Percentiles rank a stretch among this genome's conserved stretches.
These are phyloP conservation scores for Glyphotaelius pellucidus DNA, from an alignment of 2,888 invertebrate genomes.

Conservation along the genomic window DNA sequence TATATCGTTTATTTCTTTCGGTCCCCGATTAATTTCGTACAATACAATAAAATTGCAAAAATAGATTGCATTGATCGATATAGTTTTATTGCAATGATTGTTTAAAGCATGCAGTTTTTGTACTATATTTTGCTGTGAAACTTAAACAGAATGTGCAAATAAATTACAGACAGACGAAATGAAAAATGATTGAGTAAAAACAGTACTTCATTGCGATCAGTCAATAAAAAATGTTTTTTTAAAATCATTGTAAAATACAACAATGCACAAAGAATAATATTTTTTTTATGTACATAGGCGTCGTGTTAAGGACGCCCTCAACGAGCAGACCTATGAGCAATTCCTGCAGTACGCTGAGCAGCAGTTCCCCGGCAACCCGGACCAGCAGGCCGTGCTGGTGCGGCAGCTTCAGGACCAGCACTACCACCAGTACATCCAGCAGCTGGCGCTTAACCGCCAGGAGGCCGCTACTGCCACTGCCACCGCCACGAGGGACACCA, in stretches of 20 bases:
- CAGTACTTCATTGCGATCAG: too few relatives aligned
- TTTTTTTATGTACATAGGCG: constrained; percentile 75
- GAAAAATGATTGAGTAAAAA: too few relatives aligned
- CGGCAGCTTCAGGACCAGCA: constrained; percentile 98
- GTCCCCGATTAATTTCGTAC: too few relatives aligned
- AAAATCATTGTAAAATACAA: not conserved
- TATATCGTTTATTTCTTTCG: too few relatives aligned
- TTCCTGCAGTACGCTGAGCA: constrained; percentile 95
- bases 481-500: not conserved
- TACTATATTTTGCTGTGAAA: too few relatives aligned
- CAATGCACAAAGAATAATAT: not conserved
- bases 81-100: too few relatives aligned
- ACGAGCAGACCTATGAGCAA: constrained; percentile 93
- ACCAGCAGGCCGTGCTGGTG: constrained; percentile 95
- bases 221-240: too few relatives aligned
- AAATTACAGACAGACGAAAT: too few relatives aligned
- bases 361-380: constrained; percentile 90
- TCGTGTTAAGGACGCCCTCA: constrained; percentile 96
- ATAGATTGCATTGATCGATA: too few relatives aligned
- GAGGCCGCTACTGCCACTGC: constrained; percentile 5
- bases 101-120: too few relatives aligned
- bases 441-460: constrained; percentile 80
- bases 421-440: constrained; percentile 99
- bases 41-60: too few relatives aligned
- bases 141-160: too few relatives aligned